These are phyloP conservation scores for Phoenicopterus ruber DNA, from an alignment of 2,113 vertebrate genomes.

Conservation along the genomic window DNA sequence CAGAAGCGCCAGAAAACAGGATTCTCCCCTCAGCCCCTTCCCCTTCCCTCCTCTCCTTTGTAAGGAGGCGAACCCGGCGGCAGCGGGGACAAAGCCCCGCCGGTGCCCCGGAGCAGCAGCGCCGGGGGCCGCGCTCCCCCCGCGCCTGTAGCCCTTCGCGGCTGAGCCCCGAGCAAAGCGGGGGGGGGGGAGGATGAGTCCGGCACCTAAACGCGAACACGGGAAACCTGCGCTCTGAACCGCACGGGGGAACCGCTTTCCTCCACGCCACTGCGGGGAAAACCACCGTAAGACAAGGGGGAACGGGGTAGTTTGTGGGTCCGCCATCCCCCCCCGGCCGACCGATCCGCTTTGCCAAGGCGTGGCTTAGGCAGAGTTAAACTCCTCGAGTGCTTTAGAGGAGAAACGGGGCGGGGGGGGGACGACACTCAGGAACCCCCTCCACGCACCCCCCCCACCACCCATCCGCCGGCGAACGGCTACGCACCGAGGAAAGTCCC, in stretches of 20 bases:
- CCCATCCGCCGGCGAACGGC: neutral
- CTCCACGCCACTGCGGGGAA: rapidly evolving
- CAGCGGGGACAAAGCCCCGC: neutral
- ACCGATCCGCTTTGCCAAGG: neutral
- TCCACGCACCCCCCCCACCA: neutral
- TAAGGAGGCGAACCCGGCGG: neutral
- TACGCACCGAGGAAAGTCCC: slow-evolving; percentile 91
- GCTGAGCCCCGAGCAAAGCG: neutral
- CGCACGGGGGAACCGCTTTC: rapidly evolving
- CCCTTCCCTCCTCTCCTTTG: neutral
- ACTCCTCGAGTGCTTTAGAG: neutral
- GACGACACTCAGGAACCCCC: neutral
- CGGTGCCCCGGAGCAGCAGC: neutral
- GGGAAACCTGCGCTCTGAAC: neutral
- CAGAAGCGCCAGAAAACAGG: neutral
- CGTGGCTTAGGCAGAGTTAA: neutral
- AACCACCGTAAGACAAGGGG: neutral
- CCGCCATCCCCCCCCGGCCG: too few relatives aligned
- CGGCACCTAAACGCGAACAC: neutral
- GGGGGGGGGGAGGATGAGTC: too few relatives aligned
- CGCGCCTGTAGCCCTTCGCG: neutral
- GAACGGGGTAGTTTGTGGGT: neutral
- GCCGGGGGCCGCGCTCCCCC: neutral
- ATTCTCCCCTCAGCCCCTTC: neutral
- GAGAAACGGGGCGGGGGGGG: neutral